Evolutionary conservation across 2,797 vertebrate species (phyloP).

Genomic region (Oreochromis grahami): DNA sequence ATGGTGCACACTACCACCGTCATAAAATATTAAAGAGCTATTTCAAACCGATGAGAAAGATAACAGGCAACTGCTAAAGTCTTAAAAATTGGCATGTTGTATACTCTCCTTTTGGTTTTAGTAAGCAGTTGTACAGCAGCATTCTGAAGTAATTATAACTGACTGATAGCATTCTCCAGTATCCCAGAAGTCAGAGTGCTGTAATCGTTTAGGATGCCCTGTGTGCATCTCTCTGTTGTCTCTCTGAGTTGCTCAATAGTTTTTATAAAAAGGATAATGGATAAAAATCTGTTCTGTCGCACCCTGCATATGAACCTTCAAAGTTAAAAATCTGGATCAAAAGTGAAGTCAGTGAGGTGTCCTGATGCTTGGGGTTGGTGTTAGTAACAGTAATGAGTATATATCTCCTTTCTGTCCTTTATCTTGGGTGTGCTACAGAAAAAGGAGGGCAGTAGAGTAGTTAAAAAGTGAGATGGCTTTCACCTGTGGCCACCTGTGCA

Average conservation of each 20-base stretch:
- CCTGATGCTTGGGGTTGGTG: background rate
- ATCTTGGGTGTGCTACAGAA: background rate
- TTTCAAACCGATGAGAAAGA: background rate
- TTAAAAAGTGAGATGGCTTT: background rate
- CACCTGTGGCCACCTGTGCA: background rate
- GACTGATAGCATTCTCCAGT: background rate
- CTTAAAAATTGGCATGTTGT: background rate
- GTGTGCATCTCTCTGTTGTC: background rate
- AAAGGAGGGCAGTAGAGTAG: background rate
- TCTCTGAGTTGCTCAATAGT: background rate
- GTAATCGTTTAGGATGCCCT: background rate
- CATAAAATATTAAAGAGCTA: conserved; percentile 13
- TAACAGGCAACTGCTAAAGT: background rate
- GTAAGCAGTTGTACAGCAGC: background rate
- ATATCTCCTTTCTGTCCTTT: background rate
- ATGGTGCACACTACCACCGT: background rate
- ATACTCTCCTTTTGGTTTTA: background rate
- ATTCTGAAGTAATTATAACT: background rate
- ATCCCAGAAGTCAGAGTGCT: background rate
- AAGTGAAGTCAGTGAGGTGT: background rate
- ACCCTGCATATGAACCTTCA: background rate
- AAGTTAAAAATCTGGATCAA: background rate
- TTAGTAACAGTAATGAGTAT: background rate
- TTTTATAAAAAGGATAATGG: background rate
- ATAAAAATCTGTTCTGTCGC: background rate